phyloP scores from a whole-genome alignment of 2,797 vertebrate genomes.

The Enteromius fasciolatus region DNA sequence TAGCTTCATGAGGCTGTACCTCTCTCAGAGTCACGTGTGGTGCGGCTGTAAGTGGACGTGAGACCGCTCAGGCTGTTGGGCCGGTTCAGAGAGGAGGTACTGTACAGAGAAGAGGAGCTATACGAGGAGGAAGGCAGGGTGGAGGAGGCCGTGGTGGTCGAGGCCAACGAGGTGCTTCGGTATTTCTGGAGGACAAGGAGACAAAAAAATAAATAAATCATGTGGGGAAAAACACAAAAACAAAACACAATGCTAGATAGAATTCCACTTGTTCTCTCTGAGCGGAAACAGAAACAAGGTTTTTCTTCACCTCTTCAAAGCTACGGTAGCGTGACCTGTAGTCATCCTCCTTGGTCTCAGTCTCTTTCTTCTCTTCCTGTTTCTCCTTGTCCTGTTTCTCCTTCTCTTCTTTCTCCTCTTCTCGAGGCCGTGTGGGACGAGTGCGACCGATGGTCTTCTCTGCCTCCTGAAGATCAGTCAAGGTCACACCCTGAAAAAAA shows the following conservation, averaged over 20 bases:
- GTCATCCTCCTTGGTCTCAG: constrained; percentile 92
- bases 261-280: neutral
- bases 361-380: constrained; percentile 93
- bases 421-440: constrained; percentile 85
- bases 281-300: neutral
- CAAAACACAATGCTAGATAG: neutral
- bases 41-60: constrained; percentile 91
- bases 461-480: constrained; percentile 98
- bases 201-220: neutral
- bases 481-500: constrained; percentile 85
- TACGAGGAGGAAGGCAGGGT: constrained; percentile 81
- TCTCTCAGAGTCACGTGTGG: constrained; percentile 90
- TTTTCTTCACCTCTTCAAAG: constrained; percentile 84
- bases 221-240: neutral
- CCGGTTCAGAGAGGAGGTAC: constrained; percentile 86
- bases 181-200: constrained; percentile 77
- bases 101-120: constrained; percentile 68
- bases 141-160: constrained; percentile 81
- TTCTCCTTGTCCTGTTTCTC: constrained; percentile 97
- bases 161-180: constrained; percentile 79
- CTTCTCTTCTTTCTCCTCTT: constrained; percentile 94
- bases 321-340: constrained; percentile 92
- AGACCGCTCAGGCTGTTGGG: constrained; percentile 95
- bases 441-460: constrained; percentile 95
- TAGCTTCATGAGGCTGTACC: constrained; percentile 69